These are phyloP conservation scores for Sarcophaga peregrina DNA, from an alignment of 1,140 invertebrate species.

Conservation along the genomic window DNA sequence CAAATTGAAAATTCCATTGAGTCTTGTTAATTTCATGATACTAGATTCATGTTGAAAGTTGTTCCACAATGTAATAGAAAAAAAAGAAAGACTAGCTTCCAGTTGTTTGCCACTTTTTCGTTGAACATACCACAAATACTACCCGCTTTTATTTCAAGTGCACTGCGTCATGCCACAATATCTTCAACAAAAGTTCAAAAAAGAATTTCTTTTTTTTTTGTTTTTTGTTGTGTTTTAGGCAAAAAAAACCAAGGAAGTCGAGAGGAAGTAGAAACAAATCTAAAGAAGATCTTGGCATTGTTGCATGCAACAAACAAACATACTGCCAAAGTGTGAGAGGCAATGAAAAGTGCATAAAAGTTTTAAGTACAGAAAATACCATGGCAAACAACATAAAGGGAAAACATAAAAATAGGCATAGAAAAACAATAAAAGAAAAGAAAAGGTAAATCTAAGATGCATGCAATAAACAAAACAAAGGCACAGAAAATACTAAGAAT, in stretches of 20 bases:
- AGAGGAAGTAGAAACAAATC: neutral
- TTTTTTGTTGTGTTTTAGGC: neutral
- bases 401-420: neutral
- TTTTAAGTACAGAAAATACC: slow-evolving; percentile 18
- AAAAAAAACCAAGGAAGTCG: neutral
- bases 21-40: no score
- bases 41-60: no score
- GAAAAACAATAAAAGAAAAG: neutral
- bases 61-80: no score
- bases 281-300: neutral
- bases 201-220: neutral
- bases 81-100: no score
- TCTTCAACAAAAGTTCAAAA: neutral
- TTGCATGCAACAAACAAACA: neutral
- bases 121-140: neutral
- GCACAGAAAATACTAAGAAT: neutral
- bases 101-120: no score
- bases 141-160: slow-evolving; percentile 2
- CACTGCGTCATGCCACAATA: neutral
- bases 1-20: no score
- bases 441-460: neutral
- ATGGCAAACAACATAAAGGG: slow-evolving; percentile 1
- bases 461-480: neutral
- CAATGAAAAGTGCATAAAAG: neutral
- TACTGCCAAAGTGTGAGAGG: neutral